Evolutionary conservation across 2,113 vertebrate genomes (phyloP), one percentile per base, ranked within the genome.

Genomic region (Pyrgilauda ruficollis): DNA sequence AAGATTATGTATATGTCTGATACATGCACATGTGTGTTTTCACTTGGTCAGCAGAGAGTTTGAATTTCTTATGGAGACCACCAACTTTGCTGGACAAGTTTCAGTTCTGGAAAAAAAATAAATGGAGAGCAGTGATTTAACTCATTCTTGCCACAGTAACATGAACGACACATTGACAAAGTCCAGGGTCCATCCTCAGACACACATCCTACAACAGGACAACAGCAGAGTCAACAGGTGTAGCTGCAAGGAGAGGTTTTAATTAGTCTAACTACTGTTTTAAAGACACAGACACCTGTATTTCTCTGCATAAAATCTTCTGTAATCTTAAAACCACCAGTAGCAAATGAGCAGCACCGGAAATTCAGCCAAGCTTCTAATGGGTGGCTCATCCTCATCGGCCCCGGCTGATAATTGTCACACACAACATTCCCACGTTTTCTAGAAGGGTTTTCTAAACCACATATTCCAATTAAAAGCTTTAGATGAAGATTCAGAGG

Each of bases 1-100:
- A 96, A 95, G 95, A 78, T 96, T 96, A 75, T 95, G 86, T 95
- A 64, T 95, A 84, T 84, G 96, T 86, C 84, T 84, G 91, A 93
- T 96, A 77, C 86, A 96, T 4, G 31, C 91, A 97, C 93, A 93
- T 94, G 27, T 97, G 96, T 96, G 96, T 97, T 97, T 97, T 97
- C 96, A 96, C 94, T 97, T 94, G 95, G 94, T 96, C 96, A 96
- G 90, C 91, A 92, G 94, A 97, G 97, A 96, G 93, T 95, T 97
- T 97, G 81, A 84, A 93, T 97, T 97, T 97, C 94, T 91, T 93
- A 37, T 89, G 82, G 87, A 95, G 97, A 97, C 97, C 97, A 97
- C 97, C 97, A 94, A 74, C 95, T 95, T 96, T 91, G 97, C 94
- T 95, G 94, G 95, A 95, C 94, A 96, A 87, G 56, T 91, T 97